Base-by-base conservation (phyloP, 30 jellyfish, hydroid and myxozoan genomes). In the Pelagia noctiluca region DNA sequence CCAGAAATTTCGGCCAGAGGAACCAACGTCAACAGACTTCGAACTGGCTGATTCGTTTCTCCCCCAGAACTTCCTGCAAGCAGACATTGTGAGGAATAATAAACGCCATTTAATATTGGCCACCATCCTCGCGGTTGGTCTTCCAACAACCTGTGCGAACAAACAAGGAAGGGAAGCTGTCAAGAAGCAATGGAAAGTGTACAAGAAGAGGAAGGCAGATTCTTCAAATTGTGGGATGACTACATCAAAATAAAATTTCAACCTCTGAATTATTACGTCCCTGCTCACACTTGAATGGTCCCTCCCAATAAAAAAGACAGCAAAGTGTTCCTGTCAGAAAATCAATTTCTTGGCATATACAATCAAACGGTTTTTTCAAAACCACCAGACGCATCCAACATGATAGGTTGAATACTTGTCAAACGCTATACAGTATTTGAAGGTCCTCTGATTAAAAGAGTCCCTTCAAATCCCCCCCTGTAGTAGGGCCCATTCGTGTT, bases 91-190 rank as follows among this genome's bases (percentile, higher is more conserved):
- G 57, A n/a, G 24, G 7, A 34, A 31, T 22, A 34, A 31, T 13
- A 21, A 31, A 21, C 22, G 78, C 64, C 35, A 65, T 65, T n/a
- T 65, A 19, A 34, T 31, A n/a, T 65, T 65, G 64, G 78, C 53
- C 30, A 26, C 72, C 34, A 26, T 57, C 61, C 10, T 19, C 61
- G 61, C 29, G 78, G 78, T 19, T 7, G 22, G 78, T 65, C 16
- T 65, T 21, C 54, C 78, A 34, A 7, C 78, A 65, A 34, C 61
- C 54, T 3, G 35, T 65, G 7, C 54, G 54, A 21, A 65, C 78
- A 28, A 65, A 65, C 35, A 65, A 65, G 11, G 57, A 42, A 5
- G 57, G 57, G 57, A 42, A 42, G 16, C 57, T 42, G 8, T 42
- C 57, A 16, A 8, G 57, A 5, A 42, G 8, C 57, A 42, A 42